Base-by-base conservation (phyloP, 92 coral and sea anemone species). In the Meandrina meandrites region DNA sequence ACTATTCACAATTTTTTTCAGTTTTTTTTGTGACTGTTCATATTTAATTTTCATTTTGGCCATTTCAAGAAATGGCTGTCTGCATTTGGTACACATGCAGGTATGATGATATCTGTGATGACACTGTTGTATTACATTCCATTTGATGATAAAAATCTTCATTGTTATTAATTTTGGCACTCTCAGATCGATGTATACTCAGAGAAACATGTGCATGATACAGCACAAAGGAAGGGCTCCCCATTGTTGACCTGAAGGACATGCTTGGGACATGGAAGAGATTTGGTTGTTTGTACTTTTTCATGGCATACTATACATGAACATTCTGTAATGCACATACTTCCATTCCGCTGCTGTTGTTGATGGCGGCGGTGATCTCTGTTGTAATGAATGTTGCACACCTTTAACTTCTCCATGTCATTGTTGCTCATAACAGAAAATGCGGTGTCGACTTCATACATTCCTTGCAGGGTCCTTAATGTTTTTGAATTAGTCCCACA, bases 361-460 rank as follows among this genome's bases (percentile, higher is more conserved):
- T 35, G 21, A 21, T 75, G 78, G 15, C 78, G 78, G 8, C 78
- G 78, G 14, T 75, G 54, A 75, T 75, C 78, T 75, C 24, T 75
- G 18, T 40, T 75, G 30, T 75, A 75, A 8, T 18, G 76, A 35
- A 37, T 19, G 13, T 35, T 72, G 10, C 40, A 15, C 21, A 72
- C 24, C 9, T 72, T 14, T 14, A 18, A 72, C 16, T 35, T 28
- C 36, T 72, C 10, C 8, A 22, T 27, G 5, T 30, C 74, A 68
- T 8, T 68, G 54, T 50, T 50, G 16, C 54, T 69, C 4, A 69
- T 5, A 69, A 1, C 30, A 14, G 17, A 7, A 30, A 69, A 32
- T 9, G 18, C 30, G 13, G 13, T 28, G 5, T 32, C 14, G 13
- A 69, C 75, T 18, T 69, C 36, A 30, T 69, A 30, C 14, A 1